phyloP scores from a whole-genome alignment of 1,140 invertebrate species.

The Aphelenchoides avenae region DNA sequence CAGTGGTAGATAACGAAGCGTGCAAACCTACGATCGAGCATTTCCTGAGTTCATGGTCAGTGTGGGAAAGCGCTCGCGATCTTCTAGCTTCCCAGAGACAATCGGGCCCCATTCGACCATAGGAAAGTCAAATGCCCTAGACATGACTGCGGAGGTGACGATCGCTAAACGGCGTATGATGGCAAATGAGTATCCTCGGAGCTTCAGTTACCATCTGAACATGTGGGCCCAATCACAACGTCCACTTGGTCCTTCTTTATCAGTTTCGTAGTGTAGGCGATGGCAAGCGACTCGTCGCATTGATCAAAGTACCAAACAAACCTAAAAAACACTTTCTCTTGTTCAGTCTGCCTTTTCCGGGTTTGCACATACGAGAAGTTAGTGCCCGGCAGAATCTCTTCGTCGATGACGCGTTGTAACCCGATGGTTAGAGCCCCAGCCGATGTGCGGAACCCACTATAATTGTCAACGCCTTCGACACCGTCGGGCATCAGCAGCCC shows the following conservation, averaged over 20 bases:
- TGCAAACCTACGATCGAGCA: conserved; percentile 2
- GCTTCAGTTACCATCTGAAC: conserved; percentile 20
- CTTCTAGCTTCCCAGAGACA: conserved; percentile 11
- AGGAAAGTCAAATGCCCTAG: conserved; percentile 18
- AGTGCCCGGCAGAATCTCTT: too few species aligned
- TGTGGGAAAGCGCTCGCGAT: neutral
- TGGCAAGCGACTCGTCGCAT: conserved; percentile 23
- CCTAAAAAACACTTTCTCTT: too few species aligned
- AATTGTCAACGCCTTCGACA: too few species aligned
- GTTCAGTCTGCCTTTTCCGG: too few species aligned
- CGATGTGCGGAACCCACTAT: too few species aligned
- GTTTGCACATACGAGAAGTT: too few species aligned
- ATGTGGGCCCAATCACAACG: conserved; percentile 27
- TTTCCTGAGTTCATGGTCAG: conserved; percentile 6
- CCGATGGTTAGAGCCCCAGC: too few species aligned
- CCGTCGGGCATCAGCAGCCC: too few species aligned
- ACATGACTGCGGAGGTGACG: neutral
- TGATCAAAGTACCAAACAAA: conserved; percentile 32
- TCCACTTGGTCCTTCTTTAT: conserved; percentile 29
- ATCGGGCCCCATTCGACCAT: conserved; percentile 18
- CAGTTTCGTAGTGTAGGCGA: conserved; percentile 30
- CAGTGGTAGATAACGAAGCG: too few species aligned
- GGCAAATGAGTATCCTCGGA: too few species aligned
- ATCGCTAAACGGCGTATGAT: too few species aligned
- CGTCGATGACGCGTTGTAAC: too few species aligned